These are phyloP conservation scores for Siphamia tubifer DNA, from an alignment of 2,113 vertebrate genomes.

Conservation along the genomic window DNA sequence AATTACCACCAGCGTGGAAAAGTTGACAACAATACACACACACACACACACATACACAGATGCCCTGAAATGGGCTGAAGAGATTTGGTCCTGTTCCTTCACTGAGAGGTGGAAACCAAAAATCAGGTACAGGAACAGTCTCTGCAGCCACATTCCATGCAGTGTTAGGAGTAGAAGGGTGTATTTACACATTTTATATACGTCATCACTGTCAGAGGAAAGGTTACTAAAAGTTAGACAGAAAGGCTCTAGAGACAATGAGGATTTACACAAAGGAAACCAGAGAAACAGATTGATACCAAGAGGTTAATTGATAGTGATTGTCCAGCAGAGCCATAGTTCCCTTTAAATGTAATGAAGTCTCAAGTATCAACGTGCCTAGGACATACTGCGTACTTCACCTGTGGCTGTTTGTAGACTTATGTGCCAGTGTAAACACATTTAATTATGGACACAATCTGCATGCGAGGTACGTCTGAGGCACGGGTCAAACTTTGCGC, in stretches of 20 bases:
- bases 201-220: constrained; percentile 8
- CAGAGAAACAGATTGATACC: constrained; percentile 8
- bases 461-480: no score
- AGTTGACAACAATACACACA: constrained; percentile 3
- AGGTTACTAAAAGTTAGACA: constrained; percentile 12
- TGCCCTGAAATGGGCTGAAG: constrained; percentile 55
- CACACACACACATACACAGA: constrained; percentile 11
- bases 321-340: constrained; percentile 34
- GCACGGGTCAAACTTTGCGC: no score
- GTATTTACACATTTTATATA: constrained; percentile 13
- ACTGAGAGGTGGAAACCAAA: not conserved
- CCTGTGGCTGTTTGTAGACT: no score
- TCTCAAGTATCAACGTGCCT: no score
- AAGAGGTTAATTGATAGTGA: constrained; percentile 1
- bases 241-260: constrained; percentile 1
- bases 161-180: not conserved
- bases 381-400: no score
- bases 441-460: no score
- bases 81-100: constrained; percentile 18
- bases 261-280: constrained; percentile 14
- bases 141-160: constrained; percentile 64
- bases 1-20: constrained; percentile 11
- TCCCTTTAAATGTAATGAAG: not conserved
- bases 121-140: constrained; percentile 19
- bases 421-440: no score